Evolutionary conservation across 2,888 invertebrate genomes (phyloP).

Genomic region (Marasmarcha lunaedactyla): DNA sequence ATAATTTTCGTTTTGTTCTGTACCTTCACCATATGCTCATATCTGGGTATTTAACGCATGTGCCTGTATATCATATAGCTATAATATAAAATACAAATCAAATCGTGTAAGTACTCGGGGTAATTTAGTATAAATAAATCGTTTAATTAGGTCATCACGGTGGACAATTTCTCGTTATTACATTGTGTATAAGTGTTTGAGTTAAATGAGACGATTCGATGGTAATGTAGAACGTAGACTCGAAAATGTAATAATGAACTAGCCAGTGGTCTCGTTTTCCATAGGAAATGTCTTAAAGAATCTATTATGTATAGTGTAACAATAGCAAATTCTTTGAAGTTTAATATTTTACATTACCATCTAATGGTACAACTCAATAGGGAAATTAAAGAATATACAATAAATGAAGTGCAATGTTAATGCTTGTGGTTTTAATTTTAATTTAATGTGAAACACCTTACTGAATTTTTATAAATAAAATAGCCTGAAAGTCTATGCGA

Average conservation of each 20-base stretch:
- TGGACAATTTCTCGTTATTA: background rate
- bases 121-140: conserved; percentile 4
- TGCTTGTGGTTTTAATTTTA: conserved; percentile 18
- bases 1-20: conserved; percentile 81
- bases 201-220: background rate
- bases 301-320: no score
- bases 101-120: background rate
- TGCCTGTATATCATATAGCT: conserved; percentile 18
- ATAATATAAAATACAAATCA: background rate
- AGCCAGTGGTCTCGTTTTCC: no score
- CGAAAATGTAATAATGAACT: no score
- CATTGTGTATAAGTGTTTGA: conserved; percentile 1
- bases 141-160: background rate
- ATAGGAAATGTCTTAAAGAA: no score
- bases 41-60: conserved; percentile 76
- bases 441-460: no score
- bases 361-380: no score
- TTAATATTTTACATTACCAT: no score
- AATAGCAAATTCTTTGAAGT: no score
- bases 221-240: background rate
- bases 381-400: conserved; percentile 16
- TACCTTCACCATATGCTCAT: conserved; percentile 86
- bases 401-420: conserved; percentile 52
- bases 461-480: no score
- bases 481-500: no score